Evolutionary conservation across 1,140 invertebrate genomes (phyloP), one percentile per base, ranked within the genome.

Genomic region (Macrobrachium rosenbergii): DNA sequence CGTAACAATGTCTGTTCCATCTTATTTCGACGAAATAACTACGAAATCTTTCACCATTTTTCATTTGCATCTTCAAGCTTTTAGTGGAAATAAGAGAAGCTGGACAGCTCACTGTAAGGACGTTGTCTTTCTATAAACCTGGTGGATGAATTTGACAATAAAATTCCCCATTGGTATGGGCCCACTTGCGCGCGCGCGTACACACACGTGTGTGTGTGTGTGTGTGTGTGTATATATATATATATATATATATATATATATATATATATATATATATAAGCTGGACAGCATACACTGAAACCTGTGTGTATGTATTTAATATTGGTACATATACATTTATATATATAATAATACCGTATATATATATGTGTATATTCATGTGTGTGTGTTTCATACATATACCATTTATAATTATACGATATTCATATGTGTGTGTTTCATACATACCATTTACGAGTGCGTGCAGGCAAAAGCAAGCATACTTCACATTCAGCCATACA

Each of bases 221-320:
- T 67, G 8, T 67, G 8, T 67, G 8, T 67, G 8, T 67, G 8
- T 67, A 67, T 67, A 67, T 67, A 67, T 67, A 67, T 67, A 67
- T 67, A 67, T 67, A 67, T 67, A 28, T 67, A 67, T 67, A 67
- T 67, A 67, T 67, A 67, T 67, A 67, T 67, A 67, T 67, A 67
- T 67, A 67, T 67, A 67, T 67, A 67, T 28, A 67, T 67, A 67
- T 67, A 67, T 67, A 67, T 67, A 67, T n/a, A n/a, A n/a, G n/a
- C n/a, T n/a, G n/a, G n/a, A n/a, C n/a, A n/a, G n/a, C n/a, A n/a
- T n/a, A n/a, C n/a, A n/a, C n/a, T n/a, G n/a, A n/a, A n/a, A n/a
- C n/a, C n/a, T n/a, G 28, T 37, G 28, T 3, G 28, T 37, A 37
- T 37, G 28, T 37, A 37, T 37, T 1, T 37, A 37, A 2, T 37